Percentiles rank a stretch among this genome's conserved stretches.
Conservation (phyloP, 2,113 vertebrate genomes). For the Salvelinus alpinus region DNA sequence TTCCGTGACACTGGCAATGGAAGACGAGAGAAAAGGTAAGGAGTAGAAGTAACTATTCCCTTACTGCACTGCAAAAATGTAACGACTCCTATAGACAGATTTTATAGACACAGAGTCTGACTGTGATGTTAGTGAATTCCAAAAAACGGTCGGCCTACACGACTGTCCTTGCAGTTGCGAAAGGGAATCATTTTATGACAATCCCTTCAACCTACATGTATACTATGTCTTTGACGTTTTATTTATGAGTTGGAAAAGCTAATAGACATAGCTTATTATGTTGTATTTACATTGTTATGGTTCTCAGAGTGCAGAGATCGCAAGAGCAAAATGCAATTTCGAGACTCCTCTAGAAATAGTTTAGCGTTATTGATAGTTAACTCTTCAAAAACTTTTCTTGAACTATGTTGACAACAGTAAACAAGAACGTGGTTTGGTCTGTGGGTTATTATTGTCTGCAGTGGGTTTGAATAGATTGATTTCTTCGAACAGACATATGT, state of each 20-base stretch:
- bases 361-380: neutral
- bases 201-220: neutral
- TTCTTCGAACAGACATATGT: neutral
- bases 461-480: neutral
- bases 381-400: neutral
- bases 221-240: neutral
- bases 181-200: neutral
- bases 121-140: conserved; percentile 8
- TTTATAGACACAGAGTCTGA: neutral
- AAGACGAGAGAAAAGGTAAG: conserved; percentile 95
- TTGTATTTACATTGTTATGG: neutral
- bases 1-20: conserved; percentile 99
- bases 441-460: neutral
- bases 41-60: neutral
- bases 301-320: neutral
- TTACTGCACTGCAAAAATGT: neutral
- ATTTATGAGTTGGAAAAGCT: neutral
- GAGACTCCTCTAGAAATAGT: neutral
- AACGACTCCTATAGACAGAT: neutral
- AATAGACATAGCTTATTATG: neutral
- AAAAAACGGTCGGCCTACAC: neutral
- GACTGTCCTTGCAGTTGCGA: neutral
- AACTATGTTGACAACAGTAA: no score
- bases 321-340: neutral
- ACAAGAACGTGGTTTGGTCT: neutral